These are phyloP conservation scores for Selenia dentaria DNA, from an alignment of 2,888 invertebrate species.

Conservation along the genomic window DNA sequence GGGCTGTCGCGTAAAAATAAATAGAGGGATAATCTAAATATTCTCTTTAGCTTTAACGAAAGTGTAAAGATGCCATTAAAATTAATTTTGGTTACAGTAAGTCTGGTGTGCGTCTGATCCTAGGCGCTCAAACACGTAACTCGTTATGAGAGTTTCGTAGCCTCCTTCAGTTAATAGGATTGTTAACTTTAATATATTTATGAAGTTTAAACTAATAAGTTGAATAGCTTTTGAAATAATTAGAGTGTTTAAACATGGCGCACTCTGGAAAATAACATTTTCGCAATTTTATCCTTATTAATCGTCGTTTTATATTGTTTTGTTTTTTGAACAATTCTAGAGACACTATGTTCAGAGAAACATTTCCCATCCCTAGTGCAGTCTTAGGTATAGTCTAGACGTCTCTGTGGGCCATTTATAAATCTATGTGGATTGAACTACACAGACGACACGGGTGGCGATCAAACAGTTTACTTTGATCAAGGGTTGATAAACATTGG, in stretches of 20 bases:
- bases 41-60: no score
- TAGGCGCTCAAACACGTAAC: neutral
- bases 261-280: no score
- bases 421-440: constrained; percentile 13
- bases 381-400: constrained; percentile 26
- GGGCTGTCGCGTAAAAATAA: no score
- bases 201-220: constrained; percentile 1
- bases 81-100: neutral
- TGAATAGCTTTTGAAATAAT: neutral
- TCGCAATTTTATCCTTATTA: no score
- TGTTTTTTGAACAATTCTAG: no score
- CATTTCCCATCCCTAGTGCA: constrained; percentile 2
- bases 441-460: neutral
- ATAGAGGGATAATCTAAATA: no score
- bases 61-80: no score
- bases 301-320: no score
- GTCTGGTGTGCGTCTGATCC: no score
- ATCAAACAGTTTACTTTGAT: constrained; percentile 20
- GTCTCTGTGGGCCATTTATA: constrained; percentile 26
- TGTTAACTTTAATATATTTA: constrained; percentile 5
- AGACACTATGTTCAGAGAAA: no score
- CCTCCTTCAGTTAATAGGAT: neutral
- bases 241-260: neutral
- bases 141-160: neutral
- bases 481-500: neutral